Evolutionary conservation across 2,113 vertebrate species (phyloP), one percentile per base, ranked within the genome.

Genomic region (Grallaria varia): DNA sequence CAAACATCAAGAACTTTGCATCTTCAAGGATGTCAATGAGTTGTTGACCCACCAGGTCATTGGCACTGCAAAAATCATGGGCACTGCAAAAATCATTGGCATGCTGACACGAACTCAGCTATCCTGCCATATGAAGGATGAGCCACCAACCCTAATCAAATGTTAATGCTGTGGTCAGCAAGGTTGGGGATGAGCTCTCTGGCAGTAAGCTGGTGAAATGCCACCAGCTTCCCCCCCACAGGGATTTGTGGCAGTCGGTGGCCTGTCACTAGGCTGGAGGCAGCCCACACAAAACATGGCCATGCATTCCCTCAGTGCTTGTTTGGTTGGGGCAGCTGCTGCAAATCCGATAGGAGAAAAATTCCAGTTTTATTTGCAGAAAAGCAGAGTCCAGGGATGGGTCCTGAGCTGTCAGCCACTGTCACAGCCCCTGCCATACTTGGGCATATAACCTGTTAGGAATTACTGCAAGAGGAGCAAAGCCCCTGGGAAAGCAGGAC

Each of bases 81-180:
- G 64, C 27, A 25, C n/a, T 28, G 50, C 56, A 85, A n/a, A 91
- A 76, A 21, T 68, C 39, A 27, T 24, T 37, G 69, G 23, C 22
- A 12, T 1, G 0, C 30, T 82, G 71, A 8, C 28, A 77, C 0
- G 0, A 53, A 24, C 12, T 49, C 63, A 76, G 37, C 24, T 44
- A 22, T 68, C 47, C 75, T 1, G 0, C 16, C 27, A 47, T 0
- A 0, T 35, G 30, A 60, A 58, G 21, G 17, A 27, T 0, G 3
- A 74, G 58, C 60, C 60, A 56, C 14, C 6, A 63, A 2, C 1
- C 5, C 30, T 23, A 58, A 16, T 7, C 23, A 42, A 30, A 5
- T 40, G 9, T 35, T 50, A 28, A 4, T 2, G 9, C 25, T 8
- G 1, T 3, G 3, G 24, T 56, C 11, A 20, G 31, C 37, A 64